Evolutionary conservation across 2,113 vertebrate species (phyloP), one percentile per base, ranked within the genome.

Genomic region (Blennius ocellaris): DNA sequence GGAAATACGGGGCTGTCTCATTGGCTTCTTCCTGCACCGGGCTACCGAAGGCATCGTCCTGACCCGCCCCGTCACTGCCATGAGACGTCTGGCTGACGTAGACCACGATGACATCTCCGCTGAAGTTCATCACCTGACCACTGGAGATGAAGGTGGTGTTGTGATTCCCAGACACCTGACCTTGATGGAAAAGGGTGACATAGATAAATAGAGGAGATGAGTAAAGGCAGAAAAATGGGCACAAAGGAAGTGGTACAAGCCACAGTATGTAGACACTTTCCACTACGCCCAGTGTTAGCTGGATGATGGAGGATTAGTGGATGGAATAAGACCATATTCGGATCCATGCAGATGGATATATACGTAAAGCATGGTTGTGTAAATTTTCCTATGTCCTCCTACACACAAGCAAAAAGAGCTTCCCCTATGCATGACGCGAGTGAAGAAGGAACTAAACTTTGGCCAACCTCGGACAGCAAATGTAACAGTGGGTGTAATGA

Each of bases 91-190:
- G 96, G 84, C 96, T 96, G 84, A 98, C 95, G 16, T 97, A 97
- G 67, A 99, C 96, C 38, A 98, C 95, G 38, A 99, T 97, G 89
- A 99, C 95, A 38, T 99, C 97, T 0, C 97, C 96, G 68, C 95
- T 98, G 92, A 99, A 98, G 92, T 99, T 99, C 97, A 98, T 98
- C 87, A 99, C 97, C 93, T 98, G 96, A 64, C 97, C 97, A n/a
- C 94, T 98, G 89, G 97, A 99, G 86, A 99, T 97, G 83, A 98
- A 98, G 62, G 97, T 98, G 86, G 96, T 98, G 94, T 97, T 99
- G 89, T 97, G 93, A 93, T 96, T 97, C 79, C 97, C 97, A 30
- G 96, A 96, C 92, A 98, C 96, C 78, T 95, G 96, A 89, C 96
- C 97, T 99, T 82, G 44, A 73, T 0, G 11, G 37, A 50, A 7